Evolutionary conservation across 2,888 invertebrate genomes (phyloP).

Genomic region (Catocala sponsa): DNA sequence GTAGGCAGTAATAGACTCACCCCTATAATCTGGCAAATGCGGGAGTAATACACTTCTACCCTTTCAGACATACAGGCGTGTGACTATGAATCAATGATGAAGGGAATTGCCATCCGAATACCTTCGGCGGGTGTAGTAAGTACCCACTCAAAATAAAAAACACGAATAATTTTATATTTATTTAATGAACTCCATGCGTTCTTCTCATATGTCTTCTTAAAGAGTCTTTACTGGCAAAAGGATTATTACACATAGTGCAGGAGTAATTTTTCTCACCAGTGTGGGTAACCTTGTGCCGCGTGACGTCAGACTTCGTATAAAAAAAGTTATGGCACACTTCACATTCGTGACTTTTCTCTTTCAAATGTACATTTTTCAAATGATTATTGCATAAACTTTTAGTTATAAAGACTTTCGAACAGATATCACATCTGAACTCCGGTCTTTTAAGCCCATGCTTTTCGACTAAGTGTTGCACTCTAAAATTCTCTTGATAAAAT

Average conservation of each 20-base stretch:
- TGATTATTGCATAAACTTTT: conserved; percentile 76
- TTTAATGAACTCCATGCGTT: conserved; percentile 57
- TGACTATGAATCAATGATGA: too few relatives aligned
- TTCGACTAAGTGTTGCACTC: conserved; percentile 64
- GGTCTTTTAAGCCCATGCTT: conserved; percentile 70
- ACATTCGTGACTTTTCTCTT: conserved; percentile 75
- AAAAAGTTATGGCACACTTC: conserved; percentile 74
- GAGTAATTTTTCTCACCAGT: conserved; percentile 72
- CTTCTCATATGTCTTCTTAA: conserved; percentile 74
- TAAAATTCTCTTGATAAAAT: conserved; percentile 69
- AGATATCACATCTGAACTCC: conserved; percentile 68
- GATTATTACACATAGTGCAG: conserved; percentile 66
- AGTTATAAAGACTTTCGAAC: conserved; percentile 73
- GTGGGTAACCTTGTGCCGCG: conserved; percentile 73
- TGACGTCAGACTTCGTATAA: conserved; percentile 74
- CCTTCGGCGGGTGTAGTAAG: too few relatives aligned
- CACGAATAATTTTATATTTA: conserved; percentile 1
- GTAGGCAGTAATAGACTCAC: too few relatives aligned
- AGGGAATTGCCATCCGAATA: too few relatives aligned
- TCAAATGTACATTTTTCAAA: conserved; percentile 75
- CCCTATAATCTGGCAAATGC: too few relatives aligned
- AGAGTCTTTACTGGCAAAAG: conserved; percentile 76
- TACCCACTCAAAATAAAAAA: background rate
- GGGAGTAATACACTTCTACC: too few relatives aligned
- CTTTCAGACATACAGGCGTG: too few relatives aligned